Evolutionary conservation across 2,888 invertebrate species (phyloP).

Genomic region (Morpho achilles): DNA sequence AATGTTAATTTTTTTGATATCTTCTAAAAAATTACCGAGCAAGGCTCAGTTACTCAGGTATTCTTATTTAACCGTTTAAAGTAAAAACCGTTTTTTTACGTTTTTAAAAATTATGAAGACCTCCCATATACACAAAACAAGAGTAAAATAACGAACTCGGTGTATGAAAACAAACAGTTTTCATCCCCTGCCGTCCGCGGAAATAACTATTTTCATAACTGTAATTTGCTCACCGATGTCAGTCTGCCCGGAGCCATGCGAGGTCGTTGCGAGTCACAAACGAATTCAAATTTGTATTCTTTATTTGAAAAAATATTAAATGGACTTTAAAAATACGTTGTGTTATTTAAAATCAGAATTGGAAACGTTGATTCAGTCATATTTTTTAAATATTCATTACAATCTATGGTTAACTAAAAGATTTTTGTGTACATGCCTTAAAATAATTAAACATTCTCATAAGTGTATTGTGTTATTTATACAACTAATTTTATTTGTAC

Average conservation of each 20-base stretch:
- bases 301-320: conserved; percentile 9
- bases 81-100: too few species aligned
- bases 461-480: too few species aligned
- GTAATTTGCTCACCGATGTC: conserved; percentile 36
- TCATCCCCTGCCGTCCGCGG: conserved; percentile 15
- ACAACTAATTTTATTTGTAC: too few species aligned
- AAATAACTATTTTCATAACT: conserved; percentile 35
- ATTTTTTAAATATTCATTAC: too few species aligned
- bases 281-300: conserved; percentile 38
- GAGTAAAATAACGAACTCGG: conserved; percentile 1
- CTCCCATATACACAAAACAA: background rate
- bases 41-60: too few species aligned
- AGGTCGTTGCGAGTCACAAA: conserved; percentile 45
- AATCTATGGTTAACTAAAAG: too few species aligned
- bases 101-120: background rate
- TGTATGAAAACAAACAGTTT: conserved; percentile 3
- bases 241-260: conserved; percentile 36
- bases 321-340: background rate
- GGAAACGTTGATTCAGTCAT: too few species aligned
- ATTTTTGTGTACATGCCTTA: too few species aligned
- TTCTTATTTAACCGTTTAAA: too few species aligned
- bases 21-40: too few species aligned
- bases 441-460: too few species aligned
- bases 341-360: background rate
- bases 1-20: too few species aligned